Evolutionary conservation across 1,140 invertebrate genomes (phyloP).

Genomic region (Aphis craccivora): DNA sequence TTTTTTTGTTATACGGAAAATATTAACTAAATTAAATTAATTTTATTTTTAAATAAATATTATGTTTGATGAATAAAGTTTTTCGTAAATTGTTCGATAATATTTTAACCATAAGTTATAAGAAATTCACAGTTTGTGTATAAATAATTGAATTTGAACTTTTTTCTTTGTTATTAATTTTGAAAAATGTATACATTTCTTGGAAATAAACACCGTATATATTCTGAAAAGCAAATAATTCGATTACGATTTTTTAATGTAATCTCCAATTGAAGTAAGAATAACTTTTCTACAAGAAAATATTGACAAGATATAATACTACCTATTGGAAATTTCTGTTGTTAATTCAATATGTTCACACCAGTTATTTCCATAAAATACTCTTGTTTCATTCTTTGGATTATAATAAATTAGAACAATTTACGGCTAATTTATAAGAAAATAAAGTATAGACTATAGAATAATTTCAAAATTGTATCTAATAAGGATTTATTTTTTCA

Average conservation of each 20-base stretch:
- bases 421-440: not conserved
- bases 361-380: not conserved
- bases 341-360: not conserved
- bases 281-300: not conserved
- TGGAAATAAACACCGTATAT: too few relatives aligned
- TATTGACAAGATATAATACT: not conserved
- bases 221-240: too few relatives aligned
- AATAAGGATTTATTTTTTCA: not conserved
- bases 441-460: not conserved
- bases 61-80: not conserved
- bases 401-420: not conserved
- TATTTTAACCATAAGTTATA: not conserved
- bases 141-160: too few relatives aligned
- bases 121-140: not conserved
- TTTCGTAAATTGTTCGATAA: not conserved
- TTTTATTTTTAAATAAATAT: not conserved
- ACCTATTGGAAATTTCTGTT: not conserved
- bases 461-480: not conserved
- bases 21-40: not conserved
- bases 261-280: not conserved
- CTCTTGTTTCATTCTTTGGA: not conserved
- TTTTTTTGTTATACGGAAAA: not conserved
- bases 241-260: too few relatives aligned
- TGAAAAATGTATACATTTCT: too few relatives aligned
- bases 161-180: too few relatives aligned